These are phyloP conservation scores for Mycogona germanica DNA, from an alignment of 2,888 invertebrate genomes.

Conservation along the genomic window DNA sequence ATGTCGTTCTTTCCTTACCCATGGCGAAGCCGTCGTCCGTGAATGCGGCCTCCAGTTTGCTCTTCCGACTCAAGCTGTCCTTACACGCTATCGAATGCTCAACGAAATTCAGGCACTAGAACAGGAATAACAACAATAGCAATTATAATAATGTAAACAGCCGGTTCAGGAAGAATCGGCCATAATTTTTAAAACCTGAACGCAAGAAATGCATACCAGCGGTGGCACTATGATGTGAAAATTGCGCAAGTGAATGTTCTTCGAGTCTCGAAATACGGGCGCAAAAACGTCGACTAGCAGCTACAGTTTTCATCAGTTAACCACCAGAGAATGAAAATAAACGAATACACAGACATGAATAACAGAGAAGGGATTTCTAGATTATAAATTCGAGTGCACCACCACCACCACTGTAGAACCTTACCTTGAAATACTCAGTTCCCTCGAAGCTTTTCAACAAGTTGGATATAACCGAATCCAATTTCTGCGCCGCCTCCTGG, in stretches of 20 bases:
- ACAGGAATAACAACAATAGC: slow-evolving; percentile 11
- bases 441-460: slow-evolving; percentile 73
- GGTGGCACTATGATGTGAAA: slow-evolving; percentile 92
- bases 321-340: background rate
- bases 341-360: background rate
- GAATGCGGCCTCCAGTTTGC: slow-evolving; percentile 74
- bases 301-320: slow-evolving; percentile 33
- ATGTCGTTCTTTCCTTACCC: slow-evolving; percentile 47
- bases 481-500: slow-evolving; percentile 51
- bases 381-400: background rate
- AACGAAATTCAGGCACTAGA: slow-evolving; percentile 79
- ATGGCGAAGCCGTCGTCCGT: slow-evolving; percentile 98
- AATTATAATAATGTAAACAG: background rate
- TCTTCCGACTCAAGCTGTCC: slow-evolving; percentile 83
- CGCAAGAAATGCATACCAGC: slow-evolving; percentile 30
- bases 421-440: slow-evolving; percentile 67
- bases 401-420: background rate
- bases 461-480: slow-evolving; percentile 64
- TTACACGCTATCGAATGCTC: slow-evolving; percentile 85
- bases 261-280: slow-evolving; percentile 69
- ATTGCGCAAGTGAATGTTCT: slow-evolving; percentile 77
- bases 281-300: slow-evolving; percentile 86
- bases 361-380: background rate
- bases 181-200: background rate
- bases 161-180: background rate